Evolutionary conservation across 2,113 vertebrate species (phyloP).

Genomic region (Vidua macroura): DNA sequence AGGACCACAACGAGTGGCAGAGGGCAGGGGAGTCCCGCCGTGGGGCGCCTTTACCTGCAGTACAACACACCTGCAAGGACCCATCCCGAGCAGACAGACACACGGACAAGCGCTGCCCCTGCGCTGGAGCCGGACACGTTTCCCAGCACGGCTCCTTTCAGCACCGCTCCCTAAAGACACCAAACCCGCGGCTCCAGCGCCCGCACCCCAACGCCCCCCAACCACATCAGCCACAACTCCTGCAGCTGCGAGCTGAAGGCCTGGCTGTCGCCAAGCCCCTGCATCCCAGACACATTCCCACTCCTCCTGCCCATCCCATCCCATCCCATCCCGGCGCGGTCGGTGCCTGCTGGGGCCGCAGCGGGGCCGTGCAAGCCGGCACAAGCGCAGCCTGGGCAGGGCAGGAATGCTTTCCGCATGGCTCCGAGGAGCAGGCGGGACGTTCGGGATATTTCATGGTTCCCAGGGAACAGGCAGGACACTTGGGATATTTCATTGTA

Average conservation of each 20-base stretch:
- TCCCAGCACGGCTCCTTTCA: not conserved
- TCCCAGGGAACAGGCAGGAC: not conserved
- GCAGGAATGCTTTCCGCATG: not conserved
- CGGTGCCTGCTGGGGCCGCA: not conserved
- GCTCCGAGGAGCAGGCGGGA: not conserved
- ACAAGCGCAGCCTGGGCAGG: conserved; percentile 45
- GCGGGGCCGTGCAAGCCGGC: not conserved
- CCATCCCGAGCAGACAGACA: not conserved
- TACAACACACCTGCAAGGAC: accelerated
- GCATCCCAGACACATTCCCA: accelerated
- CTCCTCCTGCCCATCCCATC: not conserved
- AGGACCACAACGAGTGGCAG: not conserved
- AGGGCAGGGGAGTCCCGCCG: too few species aligned
- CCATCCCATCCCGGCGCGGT: not conserved
- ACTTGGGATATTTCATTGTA: accelerated
- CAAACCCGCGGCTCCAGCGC: not conserved
- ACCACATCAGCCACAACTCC: accelerated
- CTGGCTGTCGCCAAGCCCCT: not conserved
- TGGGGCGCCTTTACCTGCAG: accelerated
- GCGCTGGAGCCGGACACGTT: not conserved
- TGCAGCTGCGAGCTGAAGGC: accelerated
- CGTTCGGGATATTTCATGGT: accelerated
- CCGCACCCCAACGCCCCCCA: accelerated
- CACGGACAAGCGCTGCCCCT: not conserved
- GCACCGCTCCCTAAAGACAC: not conserved